A percentile compares a stretch with the other conserved stretches of the same genome.
These are phyloP conservation scores for Poeciliopsis occidentalis DNA, from an alignment of 2,113 vertebrate genomes.

Conservation along the genomic window DNA sequence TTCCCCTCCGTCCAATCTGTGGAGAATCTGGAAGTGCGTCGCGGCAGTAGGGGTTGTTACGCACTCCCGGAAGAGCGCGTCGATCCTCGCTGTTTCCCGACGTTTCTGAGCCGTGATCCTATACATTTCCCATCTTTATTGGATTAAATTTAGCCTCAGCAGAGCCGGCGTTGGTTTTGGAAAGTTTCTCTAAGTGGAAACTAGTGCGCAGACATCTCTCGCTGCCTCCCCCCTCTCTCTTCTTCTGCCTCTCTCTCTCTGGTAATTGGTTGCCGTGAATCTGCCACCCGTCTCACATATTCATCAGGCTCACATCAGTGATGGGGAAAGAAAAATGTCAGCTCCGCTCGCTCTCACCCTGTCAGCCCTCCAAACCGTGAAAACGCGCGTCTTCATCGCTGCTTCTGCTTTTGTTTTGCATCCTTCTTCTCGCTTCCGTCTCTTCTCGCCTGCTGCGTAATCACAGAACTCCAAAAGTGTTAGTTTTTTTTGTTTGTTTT, in stretches of 20 bases:
- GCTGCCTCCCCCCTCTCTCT: not conserved
- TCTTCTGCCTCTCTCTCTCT: not conserved
- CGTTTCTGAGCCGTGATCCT: not conserved
- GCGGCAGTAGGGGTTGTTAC: not conserved
- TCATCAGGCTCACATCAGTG: slow-evolving; percentile 71
- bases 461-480: slow-evolving; percentile 2
- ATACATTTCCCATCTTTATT: not conserved
- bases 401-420: slow-evolving; percentile 43
- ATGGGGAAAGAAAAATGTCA: slow-evolving; percentile 70
- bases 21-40: slow-evolving; percentile 22
- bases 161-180: not conserved
- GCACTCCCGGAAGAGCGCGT: not conserved
- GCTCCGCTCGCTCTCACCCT: slow-evolving; percentile 71
- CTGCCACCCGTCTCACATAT: slow-evolving; percentile 55
- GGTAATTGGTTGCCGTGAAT: slow-evolving; percentile 45
- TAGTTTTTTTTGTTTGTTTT: not conserved
- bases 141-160: not conserved
- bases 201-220: slow-evolving; percentile 2
- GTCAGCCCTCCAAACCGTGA: slow-evolving; percentile 70
- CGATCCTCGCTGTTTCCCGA: not conserved
- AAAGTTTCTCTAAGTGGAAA: slow-evolving; percentile 1
- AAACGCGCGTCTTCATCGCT: slow-evolving; percentile 60
- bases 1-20: slow-evolving; percentile 1
- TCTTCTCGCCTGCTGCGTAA: slow-evolving; percentile 19
- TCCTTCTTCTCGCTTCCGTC: not conserved